Evolutionary conservation across 2,888 invertebrate species (phyloP).

Genomic region (Deilephila elpenor): DNA sequence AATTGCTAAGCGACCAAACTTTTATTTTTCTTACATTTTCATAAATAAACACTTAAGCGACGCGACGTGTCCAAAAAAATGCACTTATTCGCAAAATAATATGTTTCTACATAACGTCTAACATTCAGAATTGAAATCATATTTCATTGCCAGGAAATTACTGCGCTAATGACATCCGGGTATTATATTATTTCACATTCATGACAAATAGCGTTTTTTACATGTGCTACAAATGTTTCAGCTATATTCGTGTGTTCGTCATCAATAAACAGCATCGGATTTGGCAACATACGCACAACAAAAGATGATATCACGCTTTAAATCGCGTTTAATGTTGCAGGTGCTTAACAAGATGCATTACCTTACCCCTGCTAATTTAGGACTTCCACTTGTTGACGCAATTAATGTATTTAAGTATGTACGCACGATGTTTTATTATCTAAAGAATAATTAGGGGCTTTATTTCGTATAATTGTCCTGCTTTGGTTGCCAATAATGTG

Average conservation of each 20-base stretch:
- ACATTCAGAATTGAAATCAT: not conserved
- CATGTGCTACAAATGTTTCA: not conserved
- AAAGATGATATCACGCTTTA: constrained; percentile 14
- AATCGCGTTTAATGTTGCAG: constrained; percentile 1
- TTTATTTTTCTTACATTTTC: too few relatives aligned
- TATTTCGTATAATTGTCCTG: not conserved
- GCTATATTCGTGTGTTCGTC: constrained; percentile 2
- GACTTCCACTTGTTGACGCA: not conserved
- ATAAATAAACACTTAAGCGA: not conserved
- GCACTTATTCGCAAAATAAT: not conserved
- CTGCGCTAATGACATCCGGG: constrained; percentile 13
- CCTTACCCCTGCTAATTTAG: constrained; percentile 1
- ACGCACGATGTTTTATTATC: not conserved
- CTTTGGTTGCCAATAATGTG: not conserved
- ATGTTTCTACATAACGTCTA: not conserved
- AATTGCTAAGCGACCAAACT: too few relatives aligned
- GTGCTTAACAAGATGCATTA: constrained; percentile 18
- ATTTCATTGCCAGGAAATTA: constrained; percentile 4
- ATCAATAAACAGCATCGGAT: constrained; percentile 11
- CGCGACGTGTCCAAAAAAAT: not conserved
- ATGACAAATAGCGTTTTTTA: not conserved
- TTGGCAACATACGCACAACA: constrained; percentile 20
- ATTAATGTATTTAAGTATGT: not conserved
- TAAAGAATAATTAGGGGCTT: not conserved
- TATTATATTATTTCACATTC: constrained; percentile 14